phyloP scores from a whole-genome alignment of 2,113 vertebrate genomes.

The Pachypanchax playfairii region DNA sequence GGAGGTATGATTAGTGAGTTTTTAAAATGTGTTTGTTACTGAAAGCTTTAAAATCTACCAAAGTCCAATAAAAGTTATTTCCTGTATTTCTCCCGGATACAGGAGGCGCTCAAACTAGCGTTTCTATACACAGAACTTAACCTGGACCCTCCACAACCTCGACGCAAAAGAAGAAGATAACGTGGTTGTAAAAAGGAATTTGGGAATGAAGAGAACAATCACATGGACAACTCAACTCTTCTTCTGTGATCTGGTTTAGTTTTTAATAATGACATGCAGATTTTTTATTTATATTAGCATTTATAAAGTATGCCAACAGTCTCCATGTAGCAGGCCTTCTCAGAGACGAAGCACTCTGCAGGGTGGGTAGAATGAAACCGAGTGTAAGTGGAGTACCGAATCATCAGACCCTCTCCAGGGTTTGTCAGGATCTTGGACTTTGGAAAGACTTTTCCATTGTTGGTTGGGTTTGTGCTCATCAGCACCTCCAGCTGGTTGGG shows the following conservation, averaged over 20 bases:
- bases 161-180: slow-evolving; percentile 46
- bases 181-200: neutral
- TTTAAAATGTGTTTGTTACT: no score
- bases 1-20: slow-evolving; percentile 90
- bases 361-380: slow-evolving; percentile 76
- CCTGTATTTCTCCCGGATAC: slow-evolving; percentile 50
- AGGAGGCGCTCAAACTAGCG: slow-evolving; percentile 88
- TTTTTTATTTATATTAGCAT: slow-evolving; percentile 71
- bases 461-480: slow-evolving; percentile 81
- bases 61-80: no score
- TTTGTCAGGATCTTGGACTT: slow-evolving; percentile 75
- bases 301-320: slow-evolving; percentile 82
- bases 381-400: slow-evolving; percentile 80
- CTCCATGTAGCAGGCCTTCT: slow-evolving; percentile 89
- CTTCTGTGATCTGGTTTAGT: no score
- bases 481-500: slow-evolving; percentile 78
- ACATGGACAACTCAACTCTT: accelerated
- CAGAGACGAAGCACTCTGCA: slow-evolving; percentile 86
- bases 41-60: no score
- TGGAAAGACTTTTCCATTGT: slow-evolving; percentile 57
- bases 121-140: slow-evolving; percentile 88
- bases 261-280: no score
- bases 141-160: slow-evolving; percentile 62
- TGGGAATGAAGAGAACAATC: neutral
- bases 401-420: slow-evolving; percentile 87